A percentile compares a stretch with the other conserved stretches of the same genome.
These are phyloP conservation scores for Alectura lathami DNA, from an alignment of 2,113 vertebrate genomes.

Conservation along the genomic window DNA sequence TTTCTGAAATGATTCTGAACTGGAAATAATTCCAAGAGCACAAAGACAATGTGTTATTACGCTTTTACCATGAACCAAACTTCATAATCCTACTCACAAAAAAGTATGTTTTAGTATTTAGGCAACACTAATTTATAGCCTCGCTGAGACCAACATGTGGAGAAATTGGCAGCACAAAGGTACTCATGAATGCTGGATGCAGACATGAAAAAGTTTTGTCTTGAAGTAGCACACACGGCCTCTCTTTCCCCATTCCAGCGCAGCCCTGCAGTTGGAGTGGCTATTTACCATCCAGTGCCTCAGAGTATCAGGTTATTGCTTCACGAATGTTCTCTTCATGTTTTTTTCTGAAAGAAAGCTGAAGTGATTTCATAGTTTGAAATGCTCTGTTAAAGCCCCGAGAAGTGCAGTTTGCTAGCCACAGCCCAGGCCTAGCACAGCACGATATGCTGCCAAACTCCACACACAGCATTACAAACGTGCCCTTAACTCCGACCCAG, in stretches of 20 bases:
- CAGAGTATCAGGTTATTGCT: background rate
- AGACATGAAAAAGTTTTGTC: background rate
- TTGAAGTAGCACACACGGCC: rapidly evolving
- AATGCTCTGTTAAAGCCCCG: background rate
- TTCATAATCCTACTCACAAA: background rate
- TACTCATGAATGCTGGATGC: rapidly evolving
- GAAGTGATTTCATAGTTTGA: background rate
- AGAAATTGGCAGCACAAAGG: background rate
- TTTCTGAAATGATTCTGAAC: background rate
- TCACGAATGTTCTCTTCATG: background rate
- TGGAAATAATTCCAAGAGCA: background rate
- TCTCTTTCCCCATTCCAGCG: background rate
- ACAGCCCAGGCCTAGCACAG: background rate
- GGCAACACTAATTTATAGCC: background rate
- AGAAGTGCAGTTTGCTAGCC: background rate
- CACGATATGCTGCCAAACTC: background rate
- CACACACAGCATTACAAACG: background rate
- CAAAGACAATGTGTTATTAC: background rate
- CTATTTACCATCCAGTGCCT: background rate
- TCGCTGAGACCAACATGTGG: background rate
- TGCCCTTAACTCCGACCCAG: background rate
- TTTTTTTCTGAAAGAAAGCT: background rate
- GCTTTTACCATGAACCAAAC: background rate
- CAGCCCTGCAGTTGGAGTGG: background rate
- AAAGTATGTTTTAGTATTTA: background rate